Base-by-base conservation (phyloP, 2,113 vertebrate species). In the Mus spicilegus region DNA sequence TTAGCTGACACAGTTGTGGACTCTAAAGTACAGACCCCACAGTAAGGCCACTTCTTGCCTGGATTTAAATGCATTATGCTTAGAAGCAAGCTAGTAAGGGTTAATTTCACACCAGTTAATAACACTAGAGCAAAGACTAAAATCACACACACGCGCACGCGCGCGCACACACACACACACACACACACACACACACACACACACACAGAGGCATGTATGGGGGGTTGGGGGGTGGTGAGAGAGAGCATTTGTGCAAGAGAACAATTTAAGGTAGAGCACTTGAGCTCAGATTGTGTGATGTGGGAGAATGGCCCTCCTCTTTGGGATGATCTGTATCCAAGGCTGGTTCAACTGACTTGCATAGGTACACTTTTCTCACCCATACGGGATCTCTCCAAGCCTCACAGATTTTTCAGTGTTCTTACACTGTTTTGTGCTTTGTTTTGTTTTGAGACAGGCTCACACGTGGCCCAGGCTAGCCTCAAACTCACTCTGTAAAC, bases 71-170 rank as follows among this genome's bases (percentile, higher is more conserved):
- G 22, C n/a, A 75, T 63, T n/a, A 1, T 8, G 75, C 9, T 69
- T 26, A 91, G 24, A 49, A 76, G 73, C 28, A 88, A 20, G 56
- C 70, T 87, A 80, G 58, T 24, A 81, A 90, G 67, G 70, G 3
- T 61, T 87, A 6, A 76, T 76, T 94, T 80, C 46, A 77, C n/a
- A 61, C 69, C 76, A 90, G 94, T 22, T 72, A 88, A 26, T 20
- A 85, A 70, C 81, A 81, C 24, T 95, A 19, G 65, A 5, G 86
- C 58, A 61, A 1, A 90, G 46, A 73, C 42, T 54, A 72, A 87
- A 85, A 93, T 30, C 36, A 17, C 36, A 54, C 65, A 70, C 63
- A 69, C 61, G 69, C 42, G 49, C 65, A 56, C 56, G 13, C 17
- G 46, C 82, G 46, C 39, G 33, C 39, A 33, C 58, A n/a, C 78